A percentile compares a stretch with the other conserved stretches of the same genome.
Evolutionary conservation across 2,888 invertebrate species (phyloP).

Genomic region (Balanococcus diminutus): DNA sequence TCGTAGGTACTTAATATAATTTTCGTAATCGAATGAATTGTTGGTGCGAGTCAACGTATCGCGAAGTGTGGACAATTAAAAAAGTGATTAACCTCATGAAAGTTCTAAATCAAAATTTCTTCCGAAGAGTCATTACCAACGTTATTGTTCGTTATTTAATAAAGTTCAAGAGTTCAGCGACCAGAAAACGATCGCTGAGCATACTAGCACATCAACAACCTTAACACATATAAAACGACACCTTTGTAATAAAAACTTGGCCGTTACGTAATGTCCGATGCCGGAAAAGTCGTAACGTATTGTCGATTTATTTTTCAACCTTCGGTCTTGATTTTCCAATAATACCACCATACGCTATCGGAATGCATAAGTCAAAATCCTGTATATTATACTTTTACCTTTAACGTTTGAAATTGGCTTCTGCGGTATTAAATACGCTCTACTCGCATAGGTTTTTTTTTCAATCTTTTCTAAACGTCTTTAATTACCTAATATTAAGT

Average conservation of each 20-base stretch:
- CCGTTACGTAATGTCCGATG: not conserved
- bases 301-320: conserved; percentile 3
- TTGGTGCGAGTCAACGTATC: not conserved
- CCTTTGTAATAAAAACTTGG: not conserved
- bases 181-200: conserved; percentile 1
- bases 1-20: too few relatives aligned
- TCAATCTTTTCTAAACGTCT: not conserved
- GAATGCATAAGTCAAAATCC: not conserved
- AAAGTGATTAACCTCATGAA: conserved; percentile 5
- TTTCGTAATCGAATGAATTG: not conserved
- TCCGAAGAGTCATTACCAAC: not conserved
- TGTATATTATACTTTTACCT: not conserved
- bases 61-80: too few relatives aligned
- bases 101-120: not conserved
- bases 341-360: not conserved
- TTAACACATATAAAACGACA: conserved; percentile 26
- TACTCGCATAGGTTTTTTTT: not conserved
- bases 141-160: not conserved
- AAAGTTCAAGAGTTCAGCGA: conserved; percentile 10
- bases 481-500: too few relatives aligned
- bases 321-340: conserved; percentile 7
- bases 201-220: not conserved
- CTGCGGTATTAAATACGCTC: not conserved
- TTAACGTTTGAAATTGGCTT: not conserved
- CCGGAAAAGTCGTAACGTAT: conserved; percentile 3